phyloP scores from a whole-genome alignment of 2,113 vertebrate genomes.

The Todiramphus chloris region DNA sequence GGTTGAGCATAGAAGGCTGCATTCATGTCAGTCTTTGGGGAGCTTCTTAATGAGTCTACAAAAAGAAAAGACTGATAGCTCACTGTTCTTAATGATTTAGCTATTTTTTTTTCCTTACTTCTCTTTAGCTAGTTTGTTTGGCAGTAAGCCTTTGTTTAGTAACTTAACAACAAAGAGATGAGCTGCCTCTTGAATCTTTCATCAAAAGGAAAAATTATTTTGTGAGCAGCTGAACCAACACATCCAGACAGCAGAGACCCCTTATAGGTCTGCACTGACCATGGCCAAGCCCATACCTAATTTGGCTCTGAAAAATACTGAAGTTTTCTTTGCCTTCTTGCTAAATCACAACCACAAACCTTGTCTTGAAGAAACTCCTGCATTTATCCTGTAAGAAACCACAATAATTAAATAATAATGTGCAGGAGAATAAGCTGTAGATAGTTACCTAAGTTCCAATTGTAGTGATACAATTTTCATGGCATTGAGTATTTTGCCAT shows the following conservation, averaged over 20 bases:
- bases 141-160: neutral
- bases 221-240: neutral
- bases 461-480: constrained; percentile 18
- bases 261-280: neutral
- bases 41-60: neutral
- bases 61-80: neutral
- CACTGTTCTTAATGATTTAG: neutral
- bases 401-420: constrained; percentile 22
- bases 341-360: constrained; percentile 19
- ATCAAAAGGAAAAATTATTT: neutral
- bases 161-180: neutral
- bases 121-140: neutral
- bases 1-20: neutral
- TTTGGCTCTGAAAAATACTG: neutral
- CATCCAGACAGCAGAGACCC: neutral
- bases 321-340: constrained; percentile 18
- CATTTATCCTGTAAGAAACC: neutral
- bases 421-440: neutral
- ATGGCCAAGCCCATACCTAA: neutral
- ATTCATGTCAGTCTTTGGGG: neutral
- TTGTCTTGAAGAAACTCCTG: neutral
- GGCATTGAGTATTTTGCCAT: neutral
- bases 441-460: neutral
- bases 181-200: neutral
- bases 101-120: neutral